Evolutionary conservation across 2,797 vertebrate genomes (phyloP), one percentile per base, ranked within the genome.

Genomic region (Tokudaia tokunoshimensis): DNA sequence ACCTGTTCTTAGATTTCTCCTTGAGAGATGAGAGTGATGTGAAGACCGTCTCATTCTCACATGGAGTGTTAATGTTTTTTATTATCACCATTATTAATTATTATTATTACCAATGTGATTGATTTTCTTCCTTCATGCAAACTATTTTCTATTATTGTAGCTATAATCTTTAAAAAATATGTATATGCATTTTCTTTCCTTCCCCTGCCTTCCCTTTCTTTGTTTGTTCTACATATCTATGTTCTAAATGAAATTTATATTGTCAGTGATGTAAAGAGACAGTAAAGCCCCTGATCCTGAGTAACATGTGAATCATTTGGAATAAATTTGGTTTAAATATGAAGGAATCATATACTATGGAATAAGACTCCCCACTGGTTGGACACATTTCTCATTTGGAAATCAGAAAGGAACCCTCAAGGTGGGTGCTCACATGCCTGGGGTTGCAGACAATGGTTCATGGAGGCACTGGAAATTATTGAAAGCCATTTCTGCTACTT

Each of bases 21-120:
- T 52, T 83, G 82, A 67, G n/a, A 94, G 89, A 93, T 88, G n/a
- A n/a, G 89, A 95, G 59, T 95, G 14, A 44, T 24, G 52, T 94
- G 13, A 47, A 95, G 41, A 29, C 59, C 86, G 15, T 4, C 31
- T 84, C 19, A 44, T 97, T 91, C 83, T 88, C 76, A 59, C 63
- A 15, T 47, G 31, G 72, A 85, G 80, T 91, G 74, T 55, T 92
- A 78, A 86, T 78, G 9, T 94, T 94, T 94, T 91, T 44, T 75
- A 22, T 59, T 89, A 44, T 44, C 13, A 19, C 24, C 14, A 59
- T 55, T 26, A 55, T 84, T 90, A 37, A 52, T 80, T 92, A 50
- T 65, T 91, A 52, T 61, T 96, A 90, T 85, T 88, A 91, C 72
- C 24, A 65, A 67, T 44, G 31, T 61, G 85, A 89, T 17, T 92